Evolutionary conservation across 1,140 invertebrate genomes (phyloP), one percentile per base, ranked within the genome.

Genomic region (Lineus longissimus): DNA sequence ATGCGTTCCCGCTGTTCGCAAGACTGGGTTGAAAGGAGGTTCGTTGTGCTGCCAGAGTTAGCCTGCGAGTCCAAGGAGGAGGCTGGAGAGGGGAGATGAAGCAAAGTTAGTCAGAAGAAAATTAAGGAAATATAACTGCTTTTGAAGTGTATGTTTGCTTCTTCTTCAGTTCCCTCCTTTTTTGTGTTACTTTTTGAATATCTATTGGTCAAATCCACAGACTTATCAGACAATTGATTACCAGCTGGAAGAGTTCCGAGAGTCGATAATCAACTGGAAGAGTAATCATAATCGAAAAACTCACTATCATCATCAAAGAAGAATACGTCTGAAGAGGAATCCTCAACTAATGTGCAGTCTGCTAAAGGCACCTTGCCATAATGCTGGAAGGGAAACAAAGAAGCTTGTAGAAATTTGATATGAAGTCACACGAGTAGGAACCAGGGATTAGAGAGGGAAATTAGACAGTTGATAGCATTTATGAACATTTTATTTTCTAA

Each of bases 301-400:
- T 78, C 73, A 79, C 76, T 80, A 54, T 85, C 84, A 63, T 87
- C 85, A 55, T 86, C 83, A 67, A 82, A 82, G 60, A 77, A 78
- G 66, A 77, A 77, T 27, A 82, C 77, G 40, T 84, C 82, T 64
- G 86, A 85, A 63, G 77, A 82, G 1, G 85, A 83, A 69, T 86
- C 85, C 73, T 95, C 93, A 41, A 95, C 89, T 6, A 95, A 84
- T 36, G 91, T 86, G 11, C 91, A 90, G 71, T 95, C 92, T 31
- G 89, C 88, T 25, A 95, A 84, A 0, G 92, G 88, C 70, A 95
- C 88, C 75, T 92, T 90, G 1, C 92, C 93, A 61, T 90, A 85
- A 43, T 88, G 70, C 83, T 85, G 73, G 15, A 76, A 81, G 56
- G 64, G 63, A 72, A 67, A 47, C 62, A 36, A 61, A 27, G 33